phyloP scores from a whole-genome alignment of 1,140 invertebrate species.

The Meloidogyne exigua region DNA sequence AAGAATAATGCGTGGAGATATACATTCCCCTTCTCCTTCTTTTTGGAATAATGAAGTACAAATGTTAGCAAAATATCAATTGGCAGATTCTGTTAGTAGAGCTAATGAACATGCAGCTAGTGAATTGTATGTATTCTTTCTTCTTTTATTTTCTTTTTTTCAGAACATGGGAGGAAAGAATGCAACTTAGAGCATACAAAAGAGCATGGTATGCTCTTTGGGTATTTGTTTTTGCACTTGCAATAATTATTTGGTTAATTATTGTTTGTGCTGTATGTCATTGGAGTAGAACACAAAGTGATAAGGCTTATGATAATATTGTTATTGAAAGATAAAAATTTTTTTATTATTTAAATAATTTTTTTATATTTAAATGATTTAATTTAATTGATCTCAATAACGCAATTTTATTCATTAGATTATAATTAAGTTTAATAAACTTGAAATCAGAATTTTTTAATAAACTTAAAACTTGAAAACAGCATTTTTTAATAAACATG shows the following conservation, averaged over 20 bases:
- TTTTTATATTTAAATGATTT: too few relatives aligned
- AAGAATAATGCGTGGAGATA: constrained; percentile 54
- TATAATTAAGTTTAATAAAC: too few relatives aligned
- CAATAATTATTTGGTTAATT: constrained; percentile 50
- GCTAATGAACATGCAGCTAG: constrained; percentile 44
- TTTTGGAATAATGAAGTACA: constrained; percentile 62
- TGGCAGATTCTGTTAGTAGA: constrained; percentile 31
- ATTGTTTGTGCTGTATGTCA: constrained; percentile 54
- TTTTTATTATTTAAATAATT: too few relatives aligned
- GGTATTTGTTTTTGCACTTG: constrained; percentile 54
- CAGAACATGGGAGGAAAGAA: constrained; percentile 32
- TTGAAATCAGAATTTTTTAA: too few relatives aligned
- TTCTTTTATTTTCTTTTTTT: constrained; percentile 15
- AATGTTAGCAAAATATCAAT: constrained; percentile 51
- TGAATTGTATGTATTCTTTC: constrained; percentile 33
- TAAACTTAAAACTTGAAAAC: too few relatives aligned
- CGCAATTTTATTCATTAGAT: too few relatives aligned
- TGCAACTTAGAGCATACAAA: constrained; percentile 32
- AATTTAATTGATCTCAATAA: too few relatives aligned
- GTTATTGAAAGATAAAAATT: constrained; percentile 41
- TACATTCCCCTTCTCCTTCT: constrained; percentile 55
- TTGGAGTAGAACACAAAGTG: constrained; percentile 39
- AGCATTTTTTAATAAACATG: too few relatives aligned
- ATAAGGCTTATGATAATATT: constrained; percentile 59
- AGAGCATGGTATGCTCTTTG: constrained; percentile 60